Percentiles rank a stretch among this genome's conserved stretches.
These are phyloP conservation scores for Syrrhaptes paradoxus DNA, from an alignment of 2,113 vertebrate genomes.

Conservation along the genomic window DNA sequence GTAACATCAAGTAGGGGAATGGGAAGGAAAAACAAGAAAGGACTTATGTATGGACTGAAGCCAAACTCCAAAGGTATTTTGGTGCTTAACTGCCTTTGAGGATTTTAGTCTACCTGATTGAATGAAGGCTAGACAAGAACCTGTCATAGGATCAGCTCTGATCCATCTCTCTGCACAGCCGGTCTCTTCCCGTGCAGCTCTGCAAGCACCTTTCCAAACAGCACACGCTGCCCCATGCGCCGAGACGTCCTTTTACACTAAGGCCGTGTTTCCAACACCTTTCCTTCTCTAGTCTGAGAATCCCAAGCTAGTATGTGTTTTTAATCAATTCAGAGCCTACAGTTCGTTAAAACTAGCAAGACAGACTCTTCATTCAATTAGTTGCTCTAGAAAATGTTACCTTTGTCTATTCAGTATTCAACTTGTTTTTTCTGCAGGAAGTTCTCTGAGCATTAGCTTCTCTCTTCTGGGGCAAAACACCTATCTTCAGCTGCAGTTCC, in stretches of 20 bases:
- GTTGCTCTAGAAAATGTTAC: background rate
- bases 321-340: background rate
- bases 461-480: background rate
- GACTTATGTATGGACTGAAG: background rate
- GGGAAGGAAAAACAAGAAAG: no score
- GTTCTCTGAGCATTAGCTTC: background rate
- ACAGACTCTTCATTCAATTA: background rate
- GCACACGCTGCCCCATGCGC: fast-evolving
- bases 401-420: background rate
- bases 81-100: background rate
- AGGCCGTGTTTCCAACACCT: background rate
- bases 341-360: background rate
- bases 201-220: background rate
- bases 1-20: background rate
- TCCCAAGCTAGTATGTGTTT: background rate
- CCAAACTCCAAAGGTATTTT: background rate
- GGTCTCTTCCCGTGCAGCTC: background rate
- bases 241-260: fast-evolving
- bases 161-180: background rate
- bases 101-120: background rate
- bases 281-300: background rate
- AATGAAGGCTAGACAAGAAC: background rate
- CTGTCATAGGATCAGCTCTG: background rate
- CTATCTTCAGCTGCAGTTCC: background rate
- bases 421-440: background rate